Base-by-base conservation (phyloP, 2,888 invertebrate species). In the Spodoptera exigua region DNA sequence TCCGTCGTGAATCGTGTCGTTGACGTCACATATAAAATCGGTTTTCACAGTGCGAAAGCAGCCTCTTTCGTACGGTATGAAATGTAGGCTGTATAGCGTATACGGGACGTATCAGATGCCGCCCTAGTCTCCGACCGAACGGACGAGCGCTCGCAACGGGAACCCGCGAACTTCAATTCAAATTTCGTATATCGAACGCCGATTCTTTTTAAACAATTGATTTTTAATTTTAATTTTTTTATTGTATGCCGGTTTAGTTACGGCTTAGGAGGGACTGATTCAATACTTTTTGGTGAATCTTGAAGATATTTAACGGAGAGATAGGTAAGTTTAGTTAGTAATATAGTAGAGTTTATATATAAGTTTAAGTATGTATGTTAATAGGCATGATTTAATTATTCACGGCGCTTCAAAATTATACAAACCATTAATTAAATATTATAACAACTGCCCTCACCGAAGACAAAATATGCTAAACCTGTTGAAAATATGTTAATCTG, bases 41-140 rank as follows among this genome's bases (percentile, higher is more conserved):
- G 61, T 80, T 69, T 56, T 47, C 40, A 66, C 58, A 74, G 52
- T 74, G 59, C 74, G 9, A 59, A 54, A 68, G 74, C 82, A 83
- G 83, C 77, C 79, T 84, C 79, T 82, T 82, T 81, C 58, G 70
- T 68, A 72, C 61, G 70, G 72, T 75, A 71, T 70, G 72, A 76
- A 79, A 82, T 82, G 81, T 80, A 83, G 84, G 78, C 63, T 82
- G 83, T 84, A 46, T 63, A 36, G 36, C 11, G 83, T 84, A 46
- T 56, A 36, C 36, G 10, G 52, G 82, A 83, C 82, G 79, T 73
- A 72, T 80, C 84, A 90, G 88, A 88, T 80, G 83, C 87, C 87
- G 85, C 86, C 84, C 78, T 81, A 67, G 82, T 80, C 80, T 72
- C 76, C 68, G 54, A 70, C 70, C 65, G 82, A 76, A 58, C 82